These are phyloP conservation scores for Pyrgilauda ruficollis DNA, from an alignment of 2,113 vertebrate genomes.

Conservation along the genomic window DNA sequence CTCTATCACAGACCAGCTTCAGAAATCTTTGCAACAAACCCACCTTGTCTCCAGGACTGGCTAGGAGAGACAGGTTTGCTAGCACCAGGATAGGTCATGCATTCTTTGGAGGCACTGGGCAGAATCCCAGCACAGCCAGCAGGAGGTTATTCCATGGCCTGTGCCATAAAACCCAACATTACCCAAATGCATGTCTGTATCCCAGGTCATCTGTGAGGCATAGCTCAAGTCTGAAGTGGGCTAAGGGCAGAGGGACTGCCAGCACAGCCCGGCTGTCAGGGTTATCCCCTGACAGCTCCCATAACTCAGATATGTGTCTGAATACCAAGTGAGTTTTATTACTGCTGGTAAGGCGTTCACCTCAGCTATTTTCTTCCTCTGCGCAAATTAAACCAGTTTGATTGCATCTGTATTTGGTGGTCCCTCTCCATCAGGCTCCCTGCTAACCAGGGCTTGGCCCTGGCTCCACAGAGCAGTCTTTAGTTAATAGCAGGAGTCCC, in stretches of 20 bases:
- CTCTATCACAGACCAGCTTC: background rate
- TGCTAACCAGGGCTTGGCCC: background rate
- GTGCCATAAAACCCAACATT: background rate
- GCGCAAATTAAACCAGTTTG: background rate
- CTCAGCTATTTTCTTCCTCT: background rate
- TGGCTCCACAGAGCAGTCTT: background rate
- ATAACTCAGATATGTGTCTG: background rate
- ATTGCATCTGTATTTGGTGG: background rate
- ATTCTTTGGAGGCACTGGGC: background rate
- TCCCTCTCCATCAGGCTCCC: background rate
- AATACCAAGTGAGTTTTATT: background rate
- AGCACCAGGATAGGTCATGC: background rate
- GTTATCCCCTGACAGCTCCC: background rate
- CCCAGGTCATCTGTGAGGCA: background rate
- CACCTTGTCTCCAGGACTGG: background rate
- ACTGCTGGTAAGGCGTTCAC: background rate
- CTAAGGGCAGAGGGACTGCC: background rate
- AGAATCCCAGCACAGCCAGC: background rate
- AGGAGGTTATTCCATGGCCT: background rate
- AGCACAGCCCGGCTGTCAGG: background rate
- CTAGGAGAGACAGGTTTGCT: background rate
- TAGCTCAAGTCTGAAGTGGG: background rate
- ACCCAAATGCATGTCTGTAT: background rate
- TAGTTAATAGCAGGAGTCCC: background rate
- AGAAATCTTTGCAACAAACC: background rate